phyloP scores from a whole-genome alignment of 2,113 vertebrate species.

The Tringa solitaria region DNA sequence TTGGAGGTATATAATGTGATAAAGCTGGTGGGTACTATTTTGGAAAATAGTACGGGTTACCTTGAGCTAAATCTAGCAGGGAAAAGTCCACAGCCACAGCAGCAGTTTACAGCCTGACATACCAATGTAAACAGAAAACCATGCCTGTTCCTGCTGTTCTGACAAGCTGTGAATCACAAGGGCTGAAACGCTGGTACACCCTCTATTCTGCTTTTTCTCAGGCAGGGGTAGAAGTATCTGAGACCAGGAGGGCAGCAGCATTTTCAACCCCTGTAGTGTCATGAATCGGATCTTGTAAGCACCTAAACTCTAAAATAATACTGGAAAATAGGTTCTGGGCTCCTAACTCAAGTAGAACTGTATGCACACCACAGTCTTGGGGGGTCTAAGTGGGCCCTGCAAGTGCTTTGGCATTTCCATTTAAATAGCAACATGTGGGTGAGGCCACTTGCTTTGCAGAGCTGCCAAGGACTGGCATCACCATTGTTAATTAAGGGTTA shows the following conservation, averaged over 20 bases:
- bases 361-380: rapidly evolving
- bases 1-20: background rate
- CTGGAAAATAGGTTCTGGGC: background rate
- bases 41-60: background rate
- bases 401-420: background rate
- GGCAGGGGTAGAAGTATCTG: background rate
- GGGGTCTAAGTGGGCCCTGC: background rate
- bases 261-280: background rate
- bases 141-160: background rate
- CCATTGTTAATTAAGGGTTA: background rate
- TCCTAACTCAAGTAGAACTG: background rate
- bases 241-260: background rate
- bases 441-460: background rate
- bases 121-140: background rate
- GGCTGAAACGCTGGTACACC: background rate
- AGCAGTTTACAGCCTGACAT: constrained; percentile 8
- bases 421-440: background rate
- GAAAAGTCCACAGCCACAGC: background rate
- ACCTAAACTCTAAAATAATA: background rate
- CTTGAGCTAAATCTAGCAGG: background rate
- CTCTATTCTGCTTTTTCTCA: background rate
- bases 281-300: background rate
- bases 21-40: background rate
- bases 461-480: background rate
- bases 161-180: background rate